phyloP scores from a whole-genome alignment of 2,113 vertebrate genomes.

The Litocranius walleri region DNA sequence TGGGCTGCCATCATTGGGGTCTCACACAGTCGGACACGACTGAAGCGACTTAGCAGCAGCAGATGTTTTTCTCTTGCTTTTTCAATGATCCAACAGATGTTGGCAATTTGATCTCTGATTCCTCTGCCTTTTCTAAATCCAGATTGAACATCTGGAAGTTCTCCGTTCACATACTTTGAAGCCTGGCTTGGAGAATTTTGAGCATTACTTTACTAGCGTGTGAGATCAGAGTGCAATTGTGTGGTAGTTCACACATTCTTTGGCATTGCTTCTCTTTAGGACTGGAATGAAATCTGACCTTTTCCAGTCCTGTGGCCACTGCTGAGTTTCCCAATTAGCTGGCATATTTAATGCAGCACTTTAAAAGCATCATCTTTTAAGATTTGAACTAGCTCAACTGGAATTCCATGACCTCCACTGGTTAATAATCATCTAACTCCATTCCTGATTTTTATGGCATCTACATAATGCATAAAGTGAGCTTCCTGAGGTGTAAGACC shows the following conservation, averaged over 20 bases:
- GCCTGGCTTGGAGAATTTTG: neutral
- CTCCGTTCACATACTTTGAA: neutral
- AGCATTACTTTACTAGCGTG: neutral
- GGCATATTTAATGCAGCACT: neutral
- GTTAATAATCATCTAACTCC: neutral
- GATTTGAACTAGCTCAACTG: neutral
- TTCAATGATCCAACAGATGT: neutral
- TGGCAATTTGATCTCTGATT: neutral
- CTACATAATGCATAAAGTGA: neutral
- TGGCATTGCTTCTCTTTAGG: neutral
- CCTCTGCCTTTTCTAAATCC: neutral
- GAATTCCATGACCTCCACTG: neutral
- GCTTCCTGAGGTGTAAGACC: neutral
- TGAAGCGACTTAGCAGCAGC: neutral
- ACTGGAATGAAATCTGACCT: neutral
- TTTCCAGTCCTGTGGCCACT: neutral
- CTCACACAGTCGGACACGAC: neutral
- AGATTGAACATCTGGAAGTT: neutral
- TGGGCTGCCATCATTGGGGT: neutral
- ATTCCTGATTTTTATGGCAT: neutral
- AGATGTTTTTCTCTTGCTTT: neutral
- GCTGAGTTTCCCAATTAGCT: neutral
- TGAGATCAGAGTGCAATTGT: neutral
- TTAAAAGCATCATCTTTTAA: neutral
- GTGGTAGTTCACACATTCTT: neutral